Conservation (phyloP, 2,113 vertebrate genomes). For the Gallinago undulata region DNA sequence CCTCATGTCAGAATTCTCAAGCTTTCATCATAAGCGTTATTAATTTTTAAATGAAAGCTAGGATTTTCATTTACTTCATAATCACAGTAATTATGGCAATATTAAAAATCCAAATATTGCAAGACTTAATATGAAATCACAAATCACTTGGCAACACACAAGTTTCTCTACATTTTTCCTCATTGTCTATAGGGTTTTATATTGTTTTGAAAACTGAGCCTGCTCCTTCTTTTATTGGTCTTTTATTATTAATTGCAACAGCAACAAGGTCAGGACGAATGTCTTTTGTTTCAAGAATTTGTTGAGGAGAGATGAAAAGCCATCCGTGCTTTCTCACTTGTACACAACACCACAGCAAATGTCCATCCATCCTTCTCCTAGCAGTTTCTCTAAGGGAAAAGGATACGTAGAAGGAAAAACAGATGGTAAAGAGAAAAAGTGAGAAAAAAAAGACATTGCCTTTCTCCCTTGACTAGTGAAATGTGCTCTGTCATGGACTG, state of each 20-base stretch:
- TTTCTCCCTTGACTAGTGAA: not conserved
- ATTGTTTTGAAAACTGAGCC: not conserved
- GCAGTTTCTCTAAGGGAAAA: not conserved
- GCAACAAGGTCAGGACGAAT: not conserved
- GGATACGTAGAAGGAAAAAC: not conserved
- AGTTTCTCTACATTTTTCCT: not conserved
- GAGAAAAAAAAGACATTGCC: not conserved
- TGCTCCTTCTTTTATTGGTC: not conserved
- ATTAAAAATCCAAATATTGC: not conserved
- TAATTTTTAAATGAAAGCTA: not conserved
- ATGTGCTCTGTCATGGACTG: not conserved
- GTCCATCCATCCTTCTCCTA: not conserved
- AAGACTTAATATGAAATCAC: not conserved
- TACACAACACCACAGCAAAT: not conserved
- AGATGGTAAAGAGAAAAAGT: not conserved
- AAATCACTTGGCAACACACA: not conserved
- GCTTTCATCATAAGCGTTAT: not conserved
- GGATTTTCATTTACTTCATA: not conserved
- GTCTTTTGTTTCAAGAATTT: not conserved
- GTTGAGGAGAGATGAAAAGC: not conserved
- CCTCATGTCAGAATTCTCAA: not conserved
- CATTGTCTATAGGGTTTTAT: not conserved
- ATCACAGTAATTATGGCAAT: not conserved
- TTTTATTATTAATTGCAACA: not conserved
- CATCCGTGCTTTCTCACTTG: not conserved